phyloP scores from a whole-genome alignment of 2,797 vertebrate genomes.

The Spondyliosoma cantharus region DNA sequence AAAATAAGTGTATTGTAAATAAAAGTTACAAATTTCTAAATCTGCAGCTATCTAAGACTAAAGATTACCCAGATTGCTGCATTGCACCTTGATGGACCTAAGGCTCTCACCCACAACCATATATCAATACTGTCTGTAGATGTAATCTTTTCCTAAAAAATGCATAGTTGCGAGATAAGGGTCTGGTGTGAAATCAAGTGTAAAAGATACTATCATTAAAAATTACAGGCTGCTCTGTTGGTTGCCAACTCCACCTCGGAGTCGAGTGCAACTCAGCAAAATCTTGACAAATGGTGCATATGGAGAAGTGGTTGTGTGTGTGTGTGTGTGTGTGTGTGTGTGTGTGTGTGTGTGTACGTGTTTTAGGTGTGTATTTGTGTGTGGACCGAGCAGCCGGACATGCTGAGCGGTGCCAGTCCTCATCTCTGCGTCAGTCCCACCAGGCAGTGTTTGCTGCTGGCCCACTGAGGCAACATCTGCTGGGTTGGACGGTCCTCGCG shows the following conservation, averaged over 20 bases:
- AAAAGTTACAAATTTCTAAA: neutral
- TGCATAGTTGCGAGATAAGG: constrained; percentile 55
- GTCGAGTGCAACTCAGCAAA: constrained; percentile 72
- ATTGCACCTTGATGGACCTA: constrained; percentile 25
- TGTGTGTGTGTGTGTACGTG: constrained; percentile 25
- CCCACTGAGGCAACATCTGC: constrained; percentile 84
- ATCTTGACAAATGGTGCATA: constrained; percentile 72
- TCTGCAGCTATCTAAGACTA: constrained; percentile 16
- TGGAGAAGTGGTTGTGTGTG: constrained; percentile 54
- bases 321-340: constrained; percentile 54
- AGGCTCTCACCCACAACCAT: constrained; percentile 4
- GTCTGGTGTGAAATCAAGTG: constrained; percentile 50
- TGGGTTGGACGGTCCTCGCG: constrained; percentile 78
- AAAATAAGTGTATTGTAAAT: constrained; percentile 1
- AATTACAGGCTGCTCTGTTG: constrained; percentile 54
- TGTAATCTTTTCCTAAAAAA: constrained; percentile 53
- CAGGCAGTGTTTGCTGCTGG: constrained; percentile 79
- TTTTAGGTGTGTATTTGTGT: constrained; percentile 49
- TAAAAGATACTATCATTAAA: constrained; percentile 68
- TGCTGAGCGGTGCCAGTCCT: constrained; percentile 73
- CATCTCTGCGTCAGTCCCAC: constrained; percentile 70
- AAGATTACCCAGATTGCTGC: constrained; percentile 21
- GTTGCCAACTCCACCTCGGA: constrained; percentile 54
- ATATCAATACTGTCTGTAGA: constrained; percentile 26
- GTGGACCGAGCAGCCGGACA: constrained; percentile 75